These are phyloP conservation scores for Lacerta bilineata DNA, from an alignment of 2,797 vertebrate species.

Conservation along the genomic window DNA sequence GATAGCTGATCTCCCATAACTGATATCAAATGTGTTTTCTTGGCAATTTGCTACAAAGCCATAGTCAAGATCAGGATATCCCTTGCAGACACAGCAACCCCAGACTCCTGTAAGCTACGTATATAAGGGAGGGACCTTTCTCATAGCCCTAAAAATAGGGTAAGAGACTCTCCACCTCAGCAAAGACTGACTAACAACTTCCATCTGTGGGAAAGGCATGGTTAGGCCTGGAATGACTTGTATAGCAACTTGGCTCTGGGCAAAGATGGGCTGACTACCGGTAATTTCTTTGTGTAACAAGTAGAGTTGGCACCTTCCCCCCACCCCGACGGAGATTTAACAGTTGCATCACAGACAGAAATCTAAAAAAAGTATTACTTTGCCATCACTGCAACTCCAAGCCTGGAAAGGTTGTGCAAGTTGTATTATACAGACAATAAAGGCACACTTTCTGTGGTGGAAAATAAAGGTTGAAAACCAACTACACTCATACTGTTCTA, in stretches of 20 bases:
- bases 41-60: not conserved
- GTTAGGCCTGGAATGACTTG: slow-evolving; percentile 43
- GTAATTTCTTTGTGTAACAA: slow-evolving; percentile 33
- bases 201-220: not conserved
- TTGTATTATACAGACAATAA: not conserved
- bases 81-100: not conserved
- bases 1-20: not conserved
- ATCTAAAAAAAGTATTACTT: not conserved
- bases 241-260: slow-evolving; percentile 19
- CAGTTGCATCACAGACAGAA: slow-evolving; percentile 7
- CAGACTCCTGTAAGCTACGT: not conserved
- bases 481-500: too few species aligned
- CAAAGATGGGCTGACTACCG: slow-evolving; percentile 32
- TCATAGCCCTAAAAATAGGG: not conserved
- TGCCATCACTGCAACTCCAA: not conserved
- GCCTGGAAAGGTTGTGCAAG: not conserved
- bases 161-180: not conserved
- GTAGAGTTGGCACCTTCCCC: not conserved
- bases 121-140: not conserved
- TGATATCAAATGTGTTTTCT: not conserved
- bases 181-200: not conserved
- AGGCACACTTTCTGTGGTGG: not conserved
- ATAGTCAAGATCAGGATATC: not conserved
- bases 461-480: not conserved
- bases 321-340: not conserved